Conservation (phyloP, 2,888 invertebrate genomes). For the Cheiracanthium punctorium region DNA sequence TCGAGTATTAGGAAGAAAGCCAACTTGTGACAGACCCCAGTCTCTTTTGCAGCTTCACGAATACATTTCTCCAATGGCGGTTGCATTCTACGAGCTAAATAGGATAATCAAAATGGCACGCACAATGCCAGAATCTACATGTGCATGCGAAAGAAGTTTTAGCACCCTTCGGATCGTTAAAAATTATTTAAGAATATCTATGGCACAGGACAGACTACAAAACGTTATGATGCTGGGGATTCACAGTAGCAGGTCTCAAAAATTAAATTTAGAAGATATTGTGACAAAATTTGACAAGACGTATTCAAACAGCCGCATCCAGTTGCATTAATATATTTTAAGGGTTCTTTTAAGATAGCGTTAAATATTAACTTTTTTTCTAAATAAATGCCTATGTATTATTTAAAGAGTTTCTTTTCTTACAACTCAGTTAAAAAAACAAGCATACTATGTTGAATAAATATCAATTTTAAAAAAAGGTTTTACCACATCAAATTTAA, state of each 20-base stretch:
- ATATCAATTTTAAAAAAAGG: too few relatives aligned
- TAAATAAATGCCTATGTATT: too few relatives aligned
- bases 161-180: conserved; percentile 30
- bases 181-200: not conserved
- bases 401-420: too few relatives aligned
- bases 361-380: too few relatives aligned
- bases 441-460: too few relatives aligned
- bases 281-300: too few relatives aligned
- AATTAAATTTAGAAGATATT: too few relatives aligned
- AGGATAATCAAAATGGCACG: not conserved
- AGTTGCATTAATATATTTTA: too few relatives aligned
- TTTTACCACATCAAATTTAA: too few relatives aligned
- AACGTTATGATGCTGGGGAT: not conserved
- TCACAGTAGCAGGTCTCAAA: not conserved
- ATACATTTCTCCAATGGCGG: not conserved
- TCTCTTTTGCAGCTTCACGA: not conserved
- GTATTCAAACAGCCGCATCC: not conserved
- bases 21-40: not conserved
- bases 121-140: not conserved
- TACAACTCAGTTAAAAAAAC: too few relatives aligned
- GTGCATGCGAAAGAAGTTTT: too few relatives aligned
- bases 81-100: not conserved
- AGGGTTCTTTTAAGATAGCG: too few relatives aligned
- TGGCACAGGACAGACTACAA: not conserved
- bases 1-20: not conserved